phyloP scores from a whole-genome alignment of 2,797 vertebrate genomes.

The Trichosurus vulpecula region DNA sequence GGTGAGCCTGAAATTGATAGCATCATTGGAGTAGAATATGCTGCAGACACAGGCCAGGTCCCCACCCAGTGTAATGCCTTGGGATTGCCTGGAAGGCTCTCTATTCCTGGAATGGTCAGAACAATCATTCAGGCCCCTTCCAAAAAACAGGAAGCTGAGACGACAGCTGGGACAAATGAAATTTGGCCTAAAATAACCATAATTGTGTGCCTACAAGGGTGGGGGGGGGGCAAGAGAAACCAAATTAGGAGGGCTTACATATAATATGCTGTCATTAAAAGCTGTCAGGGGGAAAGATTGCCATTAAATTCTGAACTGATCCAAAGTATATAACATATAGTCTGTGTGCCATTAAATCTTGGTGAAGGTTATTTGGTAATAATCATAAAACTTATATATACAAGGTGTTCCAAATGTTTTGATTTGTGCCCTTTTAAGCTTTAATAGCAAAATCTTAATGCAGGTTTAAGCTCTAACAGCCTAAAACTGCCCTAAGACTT shows the following conservation, averaged over 20 bases:
- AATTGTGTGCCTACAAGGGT: not conserved
- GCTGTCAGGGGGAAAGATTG: conserved; percentile 54
- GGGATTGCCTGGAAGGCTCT: conserved; percentile 4
- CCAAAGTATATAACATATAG: conserved; percentile 17
- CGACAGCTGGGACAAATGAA: conserved; percentile 42
- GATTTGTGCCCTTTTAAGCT: not conserved
- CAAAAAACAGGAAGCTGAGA: not conserved
- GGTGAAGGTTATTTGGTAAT: not conserved
- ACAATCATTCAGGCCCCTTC: not conserved
- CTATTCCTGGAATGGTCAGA: not conserved
- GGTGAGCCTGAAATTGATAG: not conserved
- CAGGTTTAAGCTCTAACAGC: not conserved
- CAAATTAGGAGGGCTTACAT: conserved; percentile 46
- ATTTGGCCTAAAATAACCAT: conserved; percentile 42
- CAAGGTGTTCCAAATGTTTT: not conserved
- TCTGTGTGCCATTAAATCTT: conserved; percentile 11
- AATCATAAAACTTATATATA: conserved; percentile 9
- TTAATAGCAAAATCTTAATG: not conserved
- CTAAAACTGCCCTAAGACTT: not conserved
- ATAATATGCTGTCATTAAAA: conserved; percentile 46
- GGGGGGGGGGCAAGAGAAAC: not conserved
- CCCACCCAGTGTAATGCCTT: not conserved
- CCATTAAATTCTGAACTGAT: conserved; percentile 55
- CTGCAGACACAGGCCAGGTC: conserved; percentile 4
- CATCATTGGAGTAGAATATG: not conserved